Evolutionary conservation across 2,888 invertebrate genomes (phyloP).

Genomic region (Drosophila pseudotakahashii): DNA sequence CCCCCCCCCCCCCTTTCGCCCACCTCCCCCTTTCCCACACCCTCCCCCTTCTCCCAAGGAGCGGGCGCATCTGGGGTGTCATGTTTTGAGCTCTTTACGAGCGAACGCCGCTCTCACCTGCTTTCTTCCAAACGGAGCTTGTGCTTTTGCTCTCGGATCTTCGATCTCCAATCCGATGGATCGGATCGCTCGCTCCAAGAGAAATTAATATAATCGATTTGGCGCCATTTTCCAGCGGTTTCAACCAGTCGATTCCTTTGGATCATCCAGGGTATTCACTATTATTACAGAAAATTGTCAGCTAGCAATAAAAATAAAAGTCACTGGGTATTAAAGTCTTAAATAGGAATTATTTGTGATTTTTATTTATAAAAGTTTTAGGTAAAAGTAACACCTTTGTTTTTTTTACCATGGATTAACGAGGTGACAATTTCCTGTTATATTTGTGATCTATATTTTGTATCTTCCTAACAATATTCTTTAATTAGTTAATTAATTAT

Average conservation of each 20-base stretch:
- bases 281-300: not conserved
- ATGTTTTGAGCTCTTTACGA: conserved; percentile 59
- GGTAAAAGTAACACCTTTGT: too few relatives aligned
- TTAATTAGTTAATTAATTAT: too few relatives aligned
- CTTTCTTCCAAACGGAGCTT: conserved; percentile 64
- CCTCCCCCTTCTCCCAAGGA: conserved; percentile 7
- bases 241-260: not conserved
- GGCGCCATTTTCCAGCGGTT: conserved; percentile 14
- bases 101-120: conserved; percentile 59
- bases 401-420: too few relatives aligned
- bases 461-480: too few relatives aligned
- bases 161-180: not conserved
- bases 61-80: conserved; percentile 58
- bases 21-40: not conserved
- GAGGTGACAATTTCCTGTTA: too few relatives aligned
- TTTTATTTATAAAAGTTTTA: too few relatives aligned
- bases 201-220: conserved; percentile 13
- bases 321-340: too few relatives aligned
- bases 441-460: not conserved
- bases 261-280: not conserved
- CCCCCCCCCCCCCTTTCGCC: conserved; percentile 57
- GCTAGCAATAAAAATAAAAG: too few relatives aligned
- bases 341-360: too few relatives aligned
- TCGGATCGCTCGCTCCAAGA: conserved; percentile 1
- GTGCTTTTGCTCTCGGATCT: conserved; percentile 31